Conservation (phyloP, 1,140 invertebrate species). For the Neuroterus valhalla region DNA sequence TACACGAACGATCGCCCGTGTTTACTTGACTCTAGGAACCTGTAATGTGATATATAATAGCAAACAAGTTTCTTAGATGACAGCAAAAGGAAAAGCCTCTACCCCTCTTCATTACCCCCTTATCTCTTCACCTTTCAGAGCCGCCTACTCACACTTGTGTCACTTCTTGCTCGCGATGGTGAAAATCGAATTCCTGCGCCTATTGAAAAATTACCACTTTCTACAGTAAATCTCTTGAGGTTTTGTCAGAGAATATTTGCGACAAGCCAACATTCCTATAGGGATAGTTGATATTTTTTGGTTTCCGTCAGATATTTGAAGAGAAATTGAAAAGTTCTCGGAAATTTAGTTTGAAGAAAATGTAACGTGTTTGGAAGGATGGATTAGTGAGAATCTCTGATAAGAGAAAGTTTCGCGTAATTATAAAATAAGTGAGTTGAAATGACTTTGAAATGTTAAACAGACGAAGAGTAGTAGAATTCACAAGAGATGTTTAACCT, state of each 20-base stretch:
- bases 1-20: slow-evolving; percentile 18
- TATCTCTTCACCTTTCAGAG: background rate
- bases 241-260: background rate
- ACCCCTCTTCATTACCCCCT: slow-evolving; percentile 6
- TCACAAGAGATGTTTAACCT: too few relatives aligned
- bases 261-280: background rate
- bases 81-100: slow-evolving; percentile 11
- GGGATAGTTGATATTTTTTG: too few relatives aligned
- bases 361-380: too few relatives aligned
- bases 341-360: too few relatives aligned
- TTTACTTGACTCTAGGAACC: background rate
- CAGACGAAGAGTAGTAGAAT: too few relatives aligned
- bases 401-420: too few relatives aligned
- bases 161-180: background rate
- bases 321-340: too few relatives aligned
- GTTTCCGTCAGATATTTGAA: too few relatives aligned
- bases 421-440: too few relatives aligned
- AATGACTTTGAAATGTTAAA: too few relatives aligned
- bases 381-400: too few relatives aligned
- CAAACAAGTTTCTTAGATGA: background rate
- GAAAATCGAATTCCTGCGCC: slow-evolving; percentile 8
- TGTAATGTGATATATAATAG: slow-evolving; percentile 15
- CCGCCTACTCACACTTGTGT: background rate
- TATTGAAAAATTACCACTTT: slow-evolving; percentile 28
- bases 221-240: background rate